These are phyloP conservation scores for Corapipo altera DNA, from an alignment of 2,113 vertebrate species.

Conservation along the genomic window DNA sequence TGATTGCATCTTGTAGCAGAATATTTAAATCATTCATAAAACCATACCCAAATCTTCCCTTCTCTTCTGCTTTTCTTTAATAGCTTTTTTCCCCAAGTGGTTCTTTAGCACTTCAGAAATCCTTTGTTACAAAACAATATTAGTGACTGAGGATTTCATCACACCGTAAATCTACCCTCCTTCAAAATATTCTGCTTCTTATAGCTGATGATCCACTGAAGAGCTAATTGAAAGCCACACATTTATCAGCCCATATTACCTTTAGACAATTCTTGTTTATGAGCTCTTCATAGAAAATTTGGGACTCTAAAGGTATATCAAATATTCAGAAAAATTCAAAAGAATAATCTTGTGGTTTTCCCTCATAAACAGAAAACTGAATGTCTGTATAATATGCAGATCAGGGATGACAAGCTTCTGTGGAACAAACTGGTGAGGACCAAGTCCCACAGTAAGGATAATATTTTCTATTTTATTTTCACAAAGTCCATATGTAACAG, in stretches of 20 bases:
- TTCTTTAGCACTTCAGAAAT: neutral
- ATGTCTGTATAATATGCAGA: neutral
- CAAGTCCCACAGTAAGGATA: neutral
- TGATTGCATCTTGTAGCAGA: neutral
- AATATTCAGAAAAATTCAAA: neutral
- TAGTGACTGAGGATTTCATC: neutral
- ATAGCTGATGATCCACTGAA: neutral
- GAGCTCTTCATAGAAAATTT: neutral
- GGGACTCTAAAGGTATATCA: neutral
- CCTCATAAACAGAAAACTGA: neutral
- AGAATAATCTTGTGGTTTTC: neutral
- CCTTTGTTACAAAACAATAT: neutral
- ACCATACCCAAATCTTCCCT: neutral
- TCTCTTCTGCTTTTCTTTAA: neutral
- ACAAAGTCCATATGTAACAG: neutral
- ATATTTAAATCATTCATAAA: neutral
- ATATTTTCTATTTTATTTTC: neutral
- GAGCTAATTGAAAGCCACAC: neutral
- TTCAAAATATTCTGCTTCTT: neutral
- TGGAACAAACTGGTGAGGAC: neutral
- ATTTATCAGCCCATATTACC: neutral
- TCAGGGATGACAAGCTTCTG: neutral
- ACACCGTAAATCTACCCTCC: neutral
- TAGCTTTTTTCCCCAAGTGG: neutral
- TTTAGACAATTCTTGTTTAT: neutral